phyloP scores from a whole-genome alignment of 1,140 invertebrate species.

The Spodoptera frugiperda region DNA sequence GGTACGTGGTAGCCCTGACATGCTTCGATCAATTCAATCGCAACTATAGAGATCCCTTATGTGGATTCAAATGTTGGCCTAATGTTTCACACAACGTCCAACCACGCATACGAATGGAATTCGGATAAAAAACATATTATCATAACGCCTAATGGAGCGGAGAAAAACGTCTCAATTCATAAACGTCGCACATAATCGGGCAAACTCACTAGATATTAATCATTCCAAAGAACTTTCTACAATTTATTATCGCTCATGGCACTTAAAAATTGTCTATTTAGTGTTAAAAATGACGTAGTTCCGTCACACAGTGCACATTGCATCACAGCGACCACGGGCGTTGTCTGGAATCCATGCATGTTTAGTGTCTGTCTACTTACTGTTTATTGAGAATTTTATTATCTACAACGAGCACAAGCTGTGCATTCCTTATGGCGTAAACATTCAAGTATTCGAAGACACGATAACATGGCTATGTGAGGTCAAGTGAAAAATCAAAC shows the following conservation, averaged over 20 bases:
- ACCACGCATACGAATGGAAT: conserved; percentile 51
- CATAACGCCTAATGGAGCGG: conserved; percentile 36
- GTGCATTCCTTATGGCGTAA: conserved; percentile 55
- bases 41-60: conserved; percentile 64
- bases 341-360: conserved; percentile 51
- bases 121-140: conserved; percentile 46
- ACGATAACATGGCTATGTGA: conserved; percentile 55
- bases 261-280: conserved; percentile 45
- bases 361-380: conserved; percentile 42
- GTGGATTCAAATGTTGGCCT: conserved; percentile 54
- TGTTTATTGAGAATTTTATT: conserved; percentile 63
- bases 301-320: conserved; percentile 47
- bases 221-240: conserved; percentile 48
- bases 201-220: conserved; percentile 33
- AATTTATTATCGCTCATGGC: conserved; percentile 36
- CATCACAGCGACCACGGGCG: conserved; percentile 53
- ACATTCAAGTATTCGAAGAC: conserved; percentile 55
- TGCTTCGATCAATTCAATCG: conserved; percentile 62
- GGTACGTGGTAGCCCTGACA: conserved; percentile 76
- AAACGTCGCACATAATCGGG: conserved; percentile 41
- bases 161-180: conserved; percentile 45
- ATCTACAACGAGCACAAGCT: conserved; percentile 49
- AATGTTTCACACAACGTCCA: conserved; percentile 50
- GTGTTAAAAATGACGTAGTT: conserved; percentile 47
- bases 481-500: conserved; percentile 69